Evolutionary conservation across 2,888 invertebrate genomes (phyloP).

Genomic region (Rotaria macrura): DNA sequence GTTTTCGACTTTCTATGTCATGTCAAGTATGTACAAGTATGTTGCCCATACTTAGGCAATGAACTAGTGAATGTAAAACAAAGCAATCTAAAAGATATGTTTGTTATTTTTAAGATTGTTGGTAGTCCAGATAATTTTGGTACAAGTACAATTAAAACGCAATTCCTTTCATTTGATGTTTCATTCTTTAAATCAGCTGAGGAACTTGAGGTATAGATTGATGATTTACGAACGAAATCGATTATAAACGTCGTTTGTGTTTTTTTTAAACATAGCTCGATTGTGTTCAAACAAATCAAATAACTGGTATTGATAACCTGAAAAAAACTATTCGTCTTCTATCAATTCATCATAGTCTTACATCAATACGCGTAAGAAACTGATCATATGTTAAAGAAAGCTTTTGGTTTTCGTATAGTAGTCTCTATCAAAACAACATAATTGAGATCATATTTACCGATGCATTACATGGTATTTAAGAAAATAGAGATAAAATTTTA

Average conservation of each 20-base stretch:
- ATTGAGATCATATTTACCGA: too few relatives aligned
- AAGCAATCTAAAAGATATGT: background rate
- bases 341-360: background rate
- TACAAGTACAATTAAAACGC: slow-evolving; percentile 72
- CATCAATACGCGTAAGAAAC: background rate
- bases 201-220: slow-evolving; percentile 54
- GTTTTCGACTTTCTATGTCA: slow-evolving; percentile 68
- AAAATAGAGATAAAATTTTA: too few relatives aligned
- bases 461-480: too few relatives aligned
- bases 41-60: slow-evolving; percentile 7
- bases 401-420: too few relatives aligned
- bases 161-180: slow-evolving; percentile 68
- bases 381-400: too few relatives aligned
- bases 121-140: slow-evolving; percentile 63
- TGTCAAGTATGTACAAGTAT: slow-evolving; percentile 60
- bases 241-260: too few relatives aligned
- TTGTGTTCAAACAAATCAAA: slow-evolving; percentile 10
- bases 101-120: slow-evolving; percentile 41
- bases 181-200: slow-evolving; percentile 70
- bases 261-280: background rate
- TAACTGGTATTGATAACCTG: background rate
- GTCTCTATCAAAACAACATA: too few relatives aligned
- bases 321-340: background rate
- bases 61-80: background rate
- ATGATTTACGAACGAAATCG: background rate